phyloP scores from a whole-genome alignment of 2,888 invertebrate species.

The Spicauda simplicius region DNA sequence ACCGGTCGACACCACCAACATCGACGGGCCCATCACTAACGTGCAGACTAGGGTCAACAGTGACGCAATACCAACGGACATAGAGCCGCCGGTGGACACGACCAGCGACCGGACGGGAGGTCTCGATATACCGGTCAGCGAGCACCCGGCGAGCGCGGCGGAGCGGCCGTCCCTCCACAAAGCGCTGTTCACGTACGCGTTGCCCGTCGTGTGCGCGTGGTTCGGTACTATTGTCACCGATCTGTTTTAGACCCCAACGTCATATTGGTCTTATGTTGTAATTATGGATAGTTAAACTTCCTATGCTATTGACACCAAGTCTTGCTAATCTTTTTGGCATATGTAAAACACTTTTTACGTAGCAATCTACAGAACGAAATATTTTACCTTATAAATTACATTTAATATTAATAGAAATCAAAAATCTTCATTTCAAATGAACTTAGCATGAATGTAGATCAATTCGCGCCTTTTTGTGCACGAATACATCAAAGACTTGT shows the following conservation, averaged over 20 bases:
- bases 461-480: no score
- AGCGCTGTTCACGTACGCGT: conserved; percentile 89
- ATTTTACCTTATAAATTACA: no score
- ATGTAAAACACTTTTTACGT: no score
- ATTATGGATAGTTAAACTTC: background rate
- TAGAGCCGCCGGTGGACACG: conserved; percentile 36
- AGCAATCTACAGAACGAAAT: no score
- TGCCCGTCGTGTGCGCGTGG: conserved; percentile 94
- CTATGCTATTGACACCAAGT: no score
- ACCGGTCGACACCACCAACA: conserved; percentile 60
- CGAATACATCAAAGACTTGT: no score
- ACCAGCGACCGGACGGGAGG: conserved; percentile 30
- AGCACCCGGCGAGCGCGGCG: conserved; percentile 63
- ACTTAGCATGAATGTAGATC: no score
- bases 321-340: no score
- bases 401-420: no score
- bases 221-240: conserved; percentile 93
- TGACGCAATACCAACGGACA: conserved; percentile 37
- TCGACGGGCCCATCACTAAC: conserved; percentile 57
- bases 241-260: conserved; percentile 84
- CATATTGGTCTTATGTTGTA: background rate
- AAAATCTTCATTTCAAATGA: no score
- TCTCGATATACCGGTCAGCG: conserved; percentile 45
- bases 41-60: conserved; percentile 44
- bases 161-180: conserved; percentile 82